Evolutionary conservation across 2,113 vertebrate genomes (phyloP).

Genomic region (Accipiter virgatus): DNA sequence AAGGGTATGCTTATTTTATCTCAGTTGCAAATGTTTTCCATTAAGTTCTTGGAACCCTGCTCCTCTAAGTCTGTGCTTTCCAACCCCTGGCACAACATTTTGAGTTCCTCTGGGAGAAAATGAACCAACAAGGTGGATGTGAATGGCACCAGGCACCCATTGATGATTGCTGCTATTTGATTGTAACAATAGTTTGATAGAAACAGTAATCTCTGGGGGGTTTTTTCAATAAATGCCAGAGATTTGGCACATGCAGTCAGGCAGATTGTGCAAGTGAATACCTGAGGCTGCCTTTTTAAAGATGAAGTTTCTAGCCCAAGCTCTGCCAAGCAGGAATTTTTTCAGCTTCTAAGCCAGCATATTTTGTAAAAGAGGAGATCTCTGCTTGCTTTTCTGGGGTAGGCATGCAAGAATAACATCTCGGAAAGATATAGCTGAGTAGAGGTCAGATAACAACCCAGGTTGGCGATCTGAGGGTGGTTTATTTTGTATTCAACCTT

Average conservation of each 20-base stretch:
- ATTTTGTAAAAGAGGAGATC: background rate
- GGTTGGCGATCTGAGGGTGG: background rate
- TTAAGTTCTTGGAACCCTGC: background rate
- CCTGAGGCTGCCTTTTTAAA: background rate
- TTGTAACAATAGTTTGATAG: background rate
- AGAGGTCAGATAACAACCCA: background rate
- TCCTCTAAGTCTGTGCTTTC: background rate
- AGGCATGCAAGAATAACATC: background rate
- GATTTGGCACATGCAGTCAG: background rate
- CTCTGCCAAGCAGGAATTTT: background rate
- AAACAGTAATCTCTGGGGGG: background rate
- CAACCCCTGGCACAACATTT: background rate
- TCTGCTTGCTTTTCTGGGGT: background rate
- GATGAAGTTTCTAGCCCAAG: background rate
- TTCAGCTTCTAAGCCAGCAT: background rate
- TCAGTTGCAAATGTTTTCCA: background rate
- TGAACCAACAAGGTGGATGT: background rate
- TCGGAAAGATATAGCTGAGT: fast-evolving
- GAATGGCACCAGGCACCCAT: background rate
- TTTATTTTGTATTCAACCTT: background rate
- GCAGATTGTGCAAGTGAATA: background rate
- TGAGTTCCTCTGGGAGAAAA: background rate
- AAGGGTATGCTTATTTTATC: background rate
- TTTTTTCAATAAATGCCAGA: background rate
- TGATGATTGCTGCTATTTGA: background rate